These are phyloP conservation scores for Heterotis niloticus DNA, from an alignment of 2,113 vertebrate genomes.

Conservation along the genomic window DNA sequence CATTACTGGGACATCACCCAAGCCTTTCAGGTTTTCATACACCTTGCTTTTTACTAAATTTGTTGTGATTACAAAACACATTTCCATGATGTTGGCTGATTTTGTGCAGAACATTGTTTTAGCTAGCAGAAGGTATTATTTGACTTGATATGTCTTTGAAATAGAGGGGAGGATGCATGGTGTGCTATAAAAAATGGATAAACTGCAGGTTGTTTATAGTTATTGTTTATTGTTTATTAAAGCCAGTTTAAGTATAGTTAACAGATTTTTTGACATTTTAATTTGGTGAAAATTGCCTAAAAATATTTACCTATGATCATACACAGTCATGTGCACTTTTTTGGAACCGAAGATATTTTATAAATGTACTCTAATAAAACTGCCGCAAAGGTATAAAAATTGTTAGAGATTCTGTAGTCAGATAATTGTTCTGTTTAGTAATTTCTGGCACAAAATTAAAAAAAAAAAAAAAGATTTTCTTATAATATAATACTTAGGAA, in stretches of 20 bases:
- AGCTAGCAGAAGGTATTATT: too few relatives aligned
- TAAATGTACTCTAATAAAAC: background rate
- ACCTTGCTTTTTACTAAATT: background rate
- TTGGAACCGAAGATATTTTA: too few relatives aligned
- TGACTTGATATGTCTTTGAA: too few relatives aligned
- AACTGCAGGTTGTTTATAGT: background rate
- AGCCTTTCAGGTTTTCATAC: slow-evolving; percentile 19
- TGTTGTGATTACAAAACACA: background rate
- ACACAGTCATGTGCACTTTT: too few relatives aligned
- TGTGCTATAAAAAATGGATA: background rate
- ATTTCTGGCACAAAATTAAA: too few relatives aligned
- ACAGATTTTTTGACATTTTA: background rate
- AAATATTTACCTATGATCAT: background rate
- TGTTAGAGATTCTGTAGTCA: background rate
- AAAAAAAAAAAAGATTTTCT: background rate
- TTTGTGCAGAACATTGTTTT: too few relatives aligned
- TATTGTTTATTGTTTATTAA: background rate
- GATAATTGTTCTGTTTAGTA: too few relatives aligned
- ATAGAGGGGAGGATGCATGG: background rate
- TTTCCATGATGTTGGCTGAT: too few relatives aligned
- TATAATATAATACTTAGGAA: background rate
- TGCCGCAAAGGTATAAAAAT: background rate
- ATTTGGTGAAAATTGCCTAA: background rate
- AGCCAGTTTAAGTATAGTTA: too few relatives aligned
- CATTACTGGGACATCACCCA: slow-evolving; percentile 23